Evolutionary conservation across 2,888 invertebrate species (phyloP), one percentile per base, ranked within the genome.

Genomic region (Microplitis manilae): DNA sequence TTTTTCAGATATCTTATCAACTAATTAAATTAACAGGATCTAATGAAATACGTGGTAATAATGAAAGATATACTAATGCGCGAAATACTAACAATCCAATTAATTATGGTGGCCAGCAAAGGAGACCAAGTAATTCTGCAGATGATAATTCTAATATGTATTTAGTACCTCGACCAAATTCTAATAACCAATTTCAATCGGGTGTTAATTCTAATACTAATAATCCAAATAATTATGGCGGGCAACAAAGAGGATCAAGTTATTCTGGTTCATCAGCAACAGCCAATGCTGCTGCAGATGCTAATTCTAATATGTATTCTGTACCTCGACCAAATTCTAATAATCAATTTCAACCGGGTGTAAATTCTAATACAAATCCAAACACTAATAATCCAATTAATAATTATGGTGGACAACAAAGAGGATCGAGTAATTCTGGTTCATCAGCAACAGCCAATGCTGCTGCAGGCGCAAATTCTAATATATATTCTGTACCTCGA

Each of bases 231-330:
- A 30, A 30, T 30, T 30, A 30, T 30, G 30, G 30, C 0, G 30
- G 30, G 0, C 30, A 30, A 9, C 20, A 71, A 30, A 30, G 39
- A 8, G 15, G 1, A 9, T n/a, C 74, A 13, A 67, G 5, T 17
- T 1, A 13, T 68, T 17, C 68, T 41, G 8, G 20, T 20, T 75
- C 79, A 9, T 67, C 65, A n/a, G 61, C 79, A 4, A 65, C 39
- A 20, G 76, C 79, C 2, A 74, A 62, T 60, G 79, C 79, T n/a
- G 64, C 77, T n/a, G 75, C 78, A 2, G 68, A 67, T n/a, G 30
- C 76, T 61, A 78, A 80, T 69, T n/a, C 75, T 77, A 77, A 77
- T 9, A 15, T 59, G 59, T 50, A 50, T 50, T 50, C 50, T 50
- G 15, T 13, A 40, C 8, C 2, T 5, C 64, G 17, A 41, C 62